Base-by-base conservation (phyloP, 2,888 invertebrate genomes). In the Rambutsinella grinnellia region DNA sequence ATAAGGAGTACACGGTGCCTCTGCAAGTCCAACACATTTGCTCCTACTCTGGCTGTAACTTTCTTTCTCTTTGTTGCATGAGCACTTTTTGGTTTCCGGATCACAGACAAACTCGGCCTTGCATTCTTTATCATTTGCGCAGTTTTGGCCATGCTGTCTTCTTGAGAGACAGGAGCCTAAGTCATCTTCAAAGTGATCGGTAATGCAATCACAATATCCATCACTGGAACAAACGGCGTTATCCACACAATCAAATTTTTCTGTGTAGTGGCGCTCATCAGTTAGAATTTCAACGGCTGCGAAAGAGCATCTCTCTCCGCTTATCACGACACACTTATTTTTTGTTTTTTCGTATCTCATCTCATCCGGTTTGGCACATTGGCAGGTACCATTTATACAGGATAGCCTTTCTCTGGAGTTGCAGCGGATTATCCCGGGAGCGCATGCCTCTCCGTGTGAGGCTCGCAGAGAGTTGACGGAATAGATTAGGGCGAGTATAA, bases 301-400 rank as follows among this genome's bases (percentile, higher is more conserved):
- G 28, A 60, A 65, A 21, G 47, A 58, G 24, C 72, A 72, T n/a
- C 60, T 27, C 57, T 72, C 72, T n/a, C 72, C 63, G 0, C 44
- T 28, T 2, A 76, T 19, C 17, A 76, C 68, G 17, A 63, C 57
- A 53, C 76, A 76, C 17, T 61, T 68, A 5, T 51, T 28, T 26
- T 49, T 36, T 1, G 5, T 15, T 2, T 27, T 53, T 21, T 49
- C 57, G 19, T 36, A 76, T 0, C 26, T 69, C 76, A 76, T 76
- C 47, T 63, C 54, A 0, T 65, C 51, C 0, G 57, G 26, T 15
- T 60, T 76, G 13, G 60, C 26, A 36, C 76, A 76, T 5, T 60
- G n/a, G 26, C 76, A 76, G 10, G 24, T 17, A 8, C 26, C 51
- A 10, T 69, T 36, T 0, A 5, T 19, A 17, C 76, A 76, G 19